phyloP scores from a whole-genome alignment of 1,140 invertebrate genomes.

The Marisa cornuarietis region DNA sequence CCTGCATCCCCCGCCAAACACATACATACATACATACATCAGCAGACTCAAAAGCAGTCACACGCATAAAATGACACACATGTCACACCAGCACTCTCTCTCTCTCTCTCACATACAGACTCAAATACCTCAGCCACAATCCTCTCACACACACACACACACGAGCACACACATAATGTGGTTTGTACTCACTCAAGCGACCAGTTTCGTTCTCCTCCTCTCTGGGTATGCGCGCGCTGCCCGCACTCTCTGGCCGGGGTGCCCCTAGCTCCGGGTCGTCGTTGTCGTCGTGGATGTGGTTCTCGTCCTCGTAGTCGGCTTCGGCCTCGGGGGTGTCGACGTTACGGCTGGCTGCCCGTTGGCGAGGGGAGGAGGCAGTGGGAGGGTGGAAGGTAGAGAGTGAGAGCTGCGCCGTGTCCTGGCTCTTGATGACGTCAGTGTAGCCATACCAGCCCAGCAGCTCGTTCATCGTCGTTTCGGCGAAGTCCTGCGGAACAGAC shows the following conservation, averaged over 20 bases:
- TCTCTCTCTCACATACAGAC: too few species aligned
- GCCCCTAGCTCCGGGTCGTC: conserved; percentile 26
- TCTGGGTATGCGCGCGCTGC: conserved; percentile 20
- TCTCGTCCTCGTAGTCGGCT: conserved; percentile 8
- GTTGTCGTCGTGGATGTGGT: background rate
- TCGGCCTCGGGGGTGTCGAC: conserved; percentile 11
- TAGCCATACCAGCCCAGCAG: conserved; percentile 89
- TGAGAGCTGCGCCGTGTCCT: conserved; percentile 63
- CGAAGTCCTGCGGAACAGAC: conserved; percentile 77
- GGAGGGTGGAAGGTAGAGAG: conserved; percentile 44
- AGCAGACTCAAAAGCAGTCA: too few species aligned
- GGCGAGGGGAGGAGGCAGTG: background rate
- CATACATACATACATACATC: too few species aligned
- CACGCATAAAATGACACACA: too few species aligned
- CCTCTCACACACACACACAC: background rate
- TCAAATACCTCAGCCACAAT: background rate
- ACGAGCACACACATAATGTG: background rate
- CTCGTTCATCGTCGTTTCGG: conserved; percentile 90
- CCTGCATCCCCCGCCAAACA: too few species aligned
- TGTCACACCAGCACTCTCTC: too few species aligned
- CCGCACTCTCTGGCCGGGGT: background rate
- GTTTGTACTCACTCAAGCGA: conserved; percentile 1
- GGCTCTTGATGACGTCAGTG: conserved; percentile 75
- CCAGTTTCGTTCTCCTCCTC: conserved; percentile 22
- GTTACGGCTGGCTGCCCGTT: background rate